Conservation (phyloP, 1,140 invertebrate species). For the Plutomurus gul region DNA sequence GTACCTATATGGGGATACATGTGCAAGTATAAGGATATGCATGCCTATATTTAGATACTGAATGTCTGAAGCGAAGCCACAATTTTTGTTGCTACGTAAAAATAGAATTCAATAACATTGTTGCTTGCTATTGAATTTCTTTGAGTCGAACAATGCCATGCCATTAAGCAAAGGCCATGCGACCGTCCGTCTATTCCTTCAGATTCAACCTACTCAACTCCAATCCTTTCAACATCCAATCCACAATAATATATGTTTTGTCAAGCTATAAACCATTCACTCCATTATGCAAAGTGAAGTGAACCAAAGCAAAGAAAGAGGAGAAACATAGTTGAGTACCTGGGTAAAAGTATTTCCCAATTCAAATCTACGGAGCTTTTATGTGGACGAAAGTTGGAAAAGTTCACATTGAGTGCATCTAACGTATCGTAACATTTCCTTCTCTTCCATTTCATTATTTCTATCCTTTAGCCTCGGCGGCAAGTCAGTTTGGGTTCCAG, state of each 20-base stretch:
- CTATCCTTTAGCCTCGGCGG: not conserved
- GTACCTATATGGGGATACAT: no score
- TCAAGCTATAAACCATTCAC: slow-evolving; percentile 23
- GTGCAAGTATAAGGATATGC: no score
- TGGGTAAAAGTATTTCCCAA: slow-evolving; percentile 27
- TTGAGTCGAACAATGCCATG: not conserved
- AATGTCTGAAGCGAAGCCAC: no score
- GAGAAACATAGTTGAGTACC: slow-evolving; percentile 2
- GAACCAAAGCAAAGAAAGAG: slow-evolving; percentile 5
- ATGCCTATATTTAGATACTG: no score
- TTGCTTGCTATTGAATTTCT: not conserved
- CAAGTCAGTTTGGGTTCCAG: not conserved
- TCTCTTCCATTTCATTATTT: slow-evolving; percentile 22
- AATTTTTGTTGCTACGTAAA: no score
- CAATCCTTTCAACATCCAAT: slow-evolving; percentile 10
- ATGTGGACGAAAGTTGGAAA: slow-evolving; percentile 1
- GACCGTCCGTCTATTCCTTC: not conserved
- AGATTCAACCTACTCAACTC: not conserved
- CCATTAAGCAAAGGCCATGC: not conserved
- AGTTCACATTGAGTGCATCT: slow-evolving; percentile 21
- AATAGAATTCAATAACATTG: slow-evolving; percentile 4
- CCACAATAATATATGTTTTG: slow-evolving; percentile 26
- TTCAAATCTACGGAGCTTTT: slow-evolving; percentile 16
- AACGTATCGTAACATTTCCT: slow-evolving; percentile 29
- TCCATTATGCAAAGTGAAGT: slow-evolving; percentile 29